Conservation (phyloP, 1,140 invertebrate species). For the Drosophila nannoptera region DNA sequence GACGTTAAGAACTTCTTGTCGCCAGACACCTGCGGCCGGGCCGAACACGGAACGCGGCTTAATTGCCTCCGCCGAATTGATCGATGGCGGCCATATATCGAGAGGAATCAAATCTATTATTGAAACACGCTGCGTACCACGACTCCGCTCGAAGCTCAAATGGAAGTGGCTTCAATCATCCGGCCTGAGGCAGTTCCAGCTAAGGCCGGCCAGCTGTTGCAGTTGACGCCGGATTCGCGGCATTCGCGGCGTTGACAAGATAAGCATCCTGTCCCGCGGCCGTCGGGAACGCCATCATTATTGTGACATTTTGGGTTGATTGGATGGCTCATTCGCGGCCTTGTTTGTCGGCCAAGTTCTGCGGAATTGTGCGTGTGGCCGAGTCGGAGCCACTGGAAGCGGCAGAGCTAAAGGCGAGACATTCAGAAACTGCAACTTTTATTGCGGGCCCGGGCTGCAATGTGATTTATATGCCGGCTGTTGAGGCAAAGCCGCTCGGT, state of each 20-base stretch:
- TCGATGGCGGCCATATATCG: conserved; percentile 37
- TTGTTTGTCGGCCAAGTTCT: conserved; percentile 57
- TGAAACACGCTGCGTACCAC: neutral
- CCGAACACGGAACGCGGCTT: conserved; percentile 49
- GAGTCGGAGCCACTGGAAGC: conserved; percentile 5
- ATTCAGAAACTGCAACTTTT: conserved; percentile 64
- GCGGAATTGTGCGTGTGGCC: conserved; percentile 72
- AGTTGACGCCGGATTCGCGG: neutral
- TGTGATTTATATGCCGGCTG: conserved; percentile 63
- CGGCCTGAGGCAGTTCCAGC: neutral
- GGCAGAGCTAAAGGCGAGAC: conserved; percentile 7
- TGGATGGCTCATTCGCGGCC: conserved; percentile 49
- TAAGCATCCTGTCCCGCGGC: conserved; percentile 63
- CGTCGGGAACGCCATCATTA: conserved; percentile 71
- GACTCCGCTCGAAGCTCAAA: too few species aligned
- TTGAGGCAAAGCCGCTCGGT: conserved; percentile 57
- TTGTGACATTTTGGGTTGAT: conserved; percentile 77
- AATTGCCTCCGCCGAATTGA: conserved; percentile 60
- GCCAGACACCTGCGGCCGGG: conserved; percentile 32
- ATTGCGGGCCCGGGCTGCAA: conserved; percentile 42
- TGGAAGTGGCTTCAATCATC: too few species aligned
- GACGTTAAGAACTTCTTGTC: conserved; percentile 56
- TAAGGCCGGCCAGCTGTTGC: neutral
- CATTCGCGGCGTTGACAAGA: conserved; percentile 69
- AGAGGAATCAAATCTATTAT: conserved; percentile 21